Percentiles rank a stretch among this genome's conserved stretches.
These are phyloP conservation scores for Catharus ustulatus DNA, from an alignment of 2,797 vertebrate genomes.

Conservation along the genomic window DNA sequence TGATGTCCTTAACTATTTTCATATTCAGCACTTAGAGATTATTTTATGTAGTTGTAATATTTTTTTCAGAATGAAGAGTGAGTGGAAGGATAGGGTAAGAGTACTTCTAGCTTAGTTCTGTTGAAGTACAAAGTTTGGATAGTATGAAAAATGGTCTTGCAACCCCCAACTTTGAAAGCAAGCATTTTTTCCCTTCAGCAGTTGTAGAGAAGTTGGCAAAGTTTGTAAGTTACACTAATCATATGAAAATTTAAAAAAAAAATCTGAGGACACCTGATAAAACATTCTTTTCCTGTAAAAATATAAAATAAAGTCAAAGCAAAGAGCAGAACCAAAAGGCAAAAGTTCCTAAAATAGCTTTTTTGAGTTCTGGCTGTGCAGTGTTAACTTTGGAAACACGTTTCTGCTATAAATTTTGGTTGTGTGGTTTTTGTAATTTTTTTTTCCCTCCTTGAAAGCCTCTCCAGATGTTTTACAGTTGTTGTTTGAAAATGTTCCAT, in stretches of 20 bases:
- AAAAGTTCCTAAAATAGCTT: slow-evolving; percentile 44
- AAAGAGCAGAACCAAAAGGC: slow-evolving; percentile 19
- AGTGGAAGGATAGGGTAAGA: background rate
- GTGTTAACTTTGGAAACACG: slow-evolving; percentile 60
- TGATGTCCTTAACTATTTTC: background rate
- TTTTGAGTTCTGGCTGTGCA: slow-evolving; percentile 34
- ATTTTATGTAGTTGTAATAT: background rate
- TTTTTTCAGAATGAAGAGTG: background rate
- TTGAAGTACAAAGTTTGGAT: background rate
- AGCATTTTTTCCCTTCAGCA: background rate
- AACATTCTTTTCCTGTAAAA: slow-evolving; percentile 30
- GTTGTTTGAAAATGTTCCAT: slow-evolving; percentile 54
- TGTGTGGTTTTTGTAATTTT: slow-evolving; percentile 31
- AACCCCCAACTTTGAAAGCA: background rate
- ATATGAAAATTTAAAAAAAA: background rate
- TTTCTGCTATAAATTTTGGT: slow-evolving; percentile 61
- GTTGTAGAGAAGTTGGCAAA: background rate
- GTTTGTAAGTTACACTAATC: background rate
- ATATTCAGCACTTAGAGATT: background rate
- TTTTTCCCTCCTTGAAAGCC: slow-evolving; percentile 36
- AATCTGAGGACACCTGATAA: slow-evolving; percentile 22
- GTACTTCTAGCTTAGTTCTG: background rate
- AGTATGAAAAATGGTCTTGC: background rate
- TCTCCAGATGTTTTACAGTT: slow-evolving; percentile 65
- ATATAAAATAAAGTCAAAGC: slow-evolving; percentile 12